These are phyloP conservation scores for Anaspis maculata DNA, from an alignment of 2,888 invertebrate species.

Conservation along the genomic window DNA sequence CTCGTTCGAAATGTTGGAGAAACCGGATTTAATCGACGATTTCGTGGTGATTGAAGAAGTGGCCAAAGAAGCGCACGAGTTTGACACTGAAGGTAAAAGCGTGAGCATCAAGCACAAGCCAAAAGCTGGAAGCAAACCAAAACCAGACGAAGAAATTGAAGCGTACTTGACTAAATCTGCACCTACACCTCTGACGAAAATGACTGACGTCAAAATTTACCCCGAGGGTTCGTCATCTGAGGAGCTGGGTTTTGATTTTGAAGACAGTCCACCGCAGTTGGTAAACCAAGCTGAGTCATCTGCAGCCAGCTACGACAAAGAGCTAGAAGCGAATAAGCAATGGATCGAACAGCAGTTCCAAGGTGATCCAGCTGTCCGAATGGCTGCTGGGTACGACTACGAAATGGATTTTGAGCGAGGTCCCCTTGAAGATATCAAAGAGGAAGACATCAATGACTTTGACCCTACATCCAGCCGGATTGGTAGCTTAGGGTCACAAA, in stretches of 20 bases:
- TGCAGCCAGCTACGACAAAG: conserved; percentile 41
- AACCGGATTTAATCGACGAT: conserved; percentile 79
- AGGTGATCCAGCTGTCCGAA: conserved; percentile 55
- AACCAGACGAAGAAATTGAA: conserved; percentile 64
- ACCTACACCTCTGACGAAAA: conserved; percentile 50
- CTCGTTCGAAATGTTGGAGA: conserved; percentile 81
- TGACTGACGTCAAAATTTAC: conserved; percentile 44
- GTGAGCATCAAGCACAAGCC: conserved; percentile 54
- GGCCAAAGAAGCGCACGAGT: conserved; percentile 76
- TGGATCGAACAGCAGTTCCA: conserved; percentile 89
- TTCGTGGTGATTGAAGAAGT: conserved; percentile 85
- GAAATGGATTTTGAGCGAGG: conserved; percentile 76
- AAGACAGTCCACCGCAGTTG: conserved; percentile 54
- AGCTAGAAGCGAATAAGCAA: conserved; percentile 68
- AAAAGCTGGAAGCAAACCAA: conserved; percentile 43
- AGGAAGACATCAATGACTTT: conserved; percentile 83
- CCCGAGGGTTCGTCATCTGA: conserved; percentile 49
- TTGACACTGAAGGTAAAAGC: conserved; percentile 75
- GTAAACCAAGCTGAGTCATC: conserved; percentile 22
- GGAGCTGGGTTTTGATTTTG: conserved; percentile 59
- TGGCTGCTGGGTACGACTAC: conserved; percentile 54
- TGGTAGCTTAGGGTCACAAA: conserved; percentile 70
- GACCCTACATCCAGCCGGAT: conserved; percentile 65
- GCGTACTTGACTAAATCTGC: conserved; percentile 62
- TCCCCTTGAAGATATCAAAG: conserved; percentile 84